Conservation (phyloP, 2,797 vertebrate species). For the Hydrocynus forskahlii region DNA sequence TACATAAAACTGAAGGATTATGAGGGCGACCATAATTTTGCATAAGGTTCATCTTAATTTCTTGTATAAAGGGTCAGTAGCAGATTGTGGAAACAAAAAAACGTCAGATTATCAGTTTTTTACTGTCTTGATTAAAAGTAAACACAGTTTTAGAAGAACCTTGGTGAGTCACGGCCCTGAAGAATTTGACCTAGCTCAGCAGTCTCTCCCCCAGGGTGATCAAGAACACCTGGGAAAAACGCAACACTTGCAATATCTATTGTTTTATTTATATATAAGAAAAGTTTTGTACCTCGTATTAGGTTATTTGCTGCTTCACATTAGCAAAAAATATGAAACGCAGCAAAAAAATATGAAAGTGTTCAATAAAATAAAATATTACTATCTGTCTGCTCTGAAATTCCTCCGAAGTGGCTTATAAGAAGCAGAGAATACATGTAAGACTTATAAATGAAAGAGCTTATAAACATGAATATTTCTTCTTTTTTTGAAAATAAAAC, state of each 20-base stretch:
- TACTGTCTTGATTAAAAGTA: background rate
- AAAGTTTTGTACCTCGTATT: background rate
- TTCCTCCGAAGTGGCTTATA: background rate
- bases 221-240: background rate
- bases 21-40: background rate
- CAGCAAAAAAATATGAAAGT: background rate
- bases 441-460: background rate
- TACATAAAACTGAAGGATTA: background rate
- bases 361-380: slow-evolving; percentile 1
- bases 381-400: background rate
- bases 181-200: background rate
- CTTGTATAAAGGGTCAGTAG: background rate
- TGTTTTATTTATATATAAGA: background rate
- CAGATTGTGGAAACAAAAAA: background rate
- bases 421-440: background rate
- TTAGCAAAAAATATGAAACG: background rate
- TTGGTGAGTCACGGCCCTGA: background rate
- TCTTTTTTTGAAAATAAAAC: no score
- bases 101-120: background rate
- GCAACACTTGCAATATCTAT: background rate
- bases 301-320: background rate
- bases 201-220: background rate
- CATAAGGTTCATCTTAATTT: background rate
- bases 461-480: no score
- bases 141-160: background rate